Percentiles rank a stretch among this genome's conserved stretches.
phyloP scores from a whole-genome alignment of 2,888 invertebrate species.

The Volucella bombylans region DNA sequence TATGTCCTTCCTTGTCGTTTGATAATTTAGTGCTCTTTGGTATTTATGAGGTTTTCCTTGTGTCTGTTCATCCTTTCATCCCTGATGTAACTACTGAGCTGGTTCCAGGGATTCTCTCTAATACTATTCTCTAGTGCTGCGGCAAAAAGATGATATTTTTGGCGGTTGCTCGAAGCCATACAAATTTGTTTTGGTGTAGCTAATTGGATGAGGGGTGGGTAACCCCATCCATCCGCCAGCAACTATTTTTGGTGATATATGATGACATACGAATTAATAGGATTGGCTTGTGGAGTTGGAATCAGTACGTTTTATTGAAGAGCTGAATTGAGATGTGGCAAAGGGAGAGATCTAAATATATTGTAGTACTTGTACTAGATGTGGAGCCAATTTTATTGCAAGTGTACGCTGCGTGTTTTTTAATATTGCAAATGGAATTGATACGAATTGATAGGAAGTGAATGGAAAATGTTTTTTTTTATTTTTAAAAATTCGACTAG shows the following conservation, averaged over 20 bases:
- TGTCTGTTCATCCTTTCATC: slow-evolving; percentile 10
- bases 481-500: not conserved
- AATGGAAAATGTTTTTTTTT: slow-evolving; percentile 38
- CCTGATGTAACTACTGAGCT: not conserved
- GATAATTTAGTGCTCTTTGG: slow-evolving; percentile 72
- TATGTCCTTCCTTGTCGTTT: slow-evolving; percentile 68
- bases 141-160: slow-evolving; percentile 49
- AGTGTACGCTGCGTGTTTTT: slow-evolving; percentile 44
- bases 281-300: slow-evolving; percentile 71
- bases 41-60: slow-evolving; percentile 56
- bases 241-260: slow-evolving; percentile 72
- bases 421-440: slow-evolving; percentile 70
- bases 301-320: slow-evolving; percentile 21
- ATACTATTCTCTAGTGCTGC: not conserved
- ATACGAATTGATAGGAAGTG: slow-evolving; percentile 33
- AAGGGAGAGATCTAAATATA: slow-evolving; percentile 10
- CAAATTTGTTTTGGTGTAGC: slow-evolving; percentile 72
- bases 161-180: slow-evolving; percentile 58
- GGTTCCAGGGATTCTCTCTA: too few relatives aligned
- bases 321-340: too few relatives aligned
- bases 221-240: slow-evolving; percentile 34
- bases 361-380: too few relatives aligned
- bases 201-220: slow-evolving; percentile 68
- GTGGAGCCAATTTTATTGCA: slow-evolving; percentile 64
- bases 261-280: slow-evolving; percentile 74